Conservation (phyloP, 2,888 invertebrate species). For the Tethea ocularis region DNA sequence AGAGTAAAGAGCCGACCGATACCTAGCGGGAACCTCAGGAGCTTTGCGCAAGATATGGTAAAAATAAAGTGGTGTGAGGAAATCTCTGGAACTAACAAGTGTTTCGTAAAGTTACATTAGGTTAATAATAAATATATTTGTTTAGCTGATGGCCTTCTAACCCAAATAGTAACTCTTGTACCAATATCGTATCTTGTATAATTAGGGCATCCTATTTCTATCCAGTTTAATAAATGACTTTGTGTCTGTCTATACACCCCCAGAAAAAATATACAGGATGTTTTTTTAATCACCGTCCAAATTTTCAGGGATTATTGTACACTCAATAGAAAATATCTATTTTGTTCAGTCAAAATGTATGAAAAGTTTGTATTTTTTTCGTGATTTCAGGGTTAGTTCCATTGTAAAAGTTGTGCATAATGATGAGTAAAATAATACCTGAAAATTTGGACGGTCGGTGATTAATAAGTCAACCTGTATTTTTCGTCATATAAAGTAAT, state of each 20-base stretch:
- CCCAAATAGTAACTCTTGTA: slow-evolving; percentile 30
- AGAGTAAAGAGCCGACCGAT: slow-evolving; percentile 23
- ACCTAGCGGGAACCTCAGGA: slow-evolving; percentile 14
- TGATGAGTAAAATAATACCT: no score
- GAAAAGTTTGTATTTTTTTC: no score
- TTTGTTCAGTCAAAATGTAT: no score
- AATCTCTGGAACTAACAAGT: slow-evolving; percentile 57
- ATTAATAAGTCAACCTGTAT: no score
- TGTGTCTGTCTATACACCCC: not conserved
- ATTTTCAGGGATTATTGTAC: no score
- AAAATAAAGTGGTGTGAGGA: slow-evolving; percentile 66
- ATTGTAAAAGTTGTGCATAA: no score
- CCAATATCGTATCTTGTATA: slow-evolving; percentile 22
- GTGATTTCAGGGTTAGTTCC: no score
- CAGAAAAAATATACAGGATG: not conserved
- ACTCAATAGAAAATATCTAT: no score
- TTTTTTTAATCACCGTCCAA: no score
- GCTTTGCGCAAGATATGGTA: slow-evolving; percentile 67
- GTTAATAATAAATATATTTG: slow-evolving; percentile 50
- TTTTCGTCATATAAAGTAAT: not conserved
- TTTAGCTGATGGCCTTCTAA: slow-evolving; percentile 45
- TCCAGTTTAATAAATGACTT: slow-evolving; percentile 21
- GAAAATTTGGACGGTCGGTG: no score
- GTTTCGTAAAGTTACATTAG: slow-evolving; percentile 57
- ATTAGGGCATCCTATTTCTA: slow-evolving; percentile 31